A percentile compares a stretch with the other conserved stretches of the same genome.
Evolutionary conservation across 2,797 vertebrate species (phyloP).

Genomic region (Craterocephalus amniculus): DNA sequence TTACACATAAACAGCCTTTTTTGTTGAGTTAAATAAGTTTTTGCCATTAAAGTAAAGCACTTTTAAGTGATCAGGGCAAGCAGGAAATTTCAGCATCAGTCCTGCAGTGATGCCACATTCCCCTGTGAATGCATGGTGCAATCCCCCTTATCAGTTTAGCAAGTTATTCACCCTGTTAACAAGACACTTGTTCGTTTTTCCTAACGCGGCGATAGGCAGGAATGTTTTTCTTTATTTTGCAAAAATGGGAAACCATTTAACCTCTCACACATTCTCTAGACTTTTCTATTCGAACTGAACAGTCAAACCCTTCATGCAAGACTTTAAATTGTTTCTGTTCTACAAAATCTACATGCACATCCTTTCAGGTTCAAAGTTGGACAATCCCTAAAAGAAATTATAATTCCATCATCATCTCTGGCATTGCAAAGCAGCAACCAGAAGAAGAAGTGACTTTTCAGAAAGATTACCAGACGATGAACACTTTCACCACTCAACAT

Average conservation of each 20-base stretch:
- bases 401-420: no score
- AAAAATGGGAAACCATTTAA: neutral
- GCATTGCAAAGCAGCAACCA: no score
- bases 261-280: neutral
- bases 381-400: no score
- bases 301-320: neutral
- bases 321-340: no score
- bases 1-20: neutral
- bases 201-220: neutral
- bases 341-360: no score
- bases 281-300: neutral
- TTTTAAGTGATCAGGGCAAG: constrained; percentile 35
- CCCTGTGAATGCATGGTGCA: constrained; percentile 25
- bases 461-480: no score
- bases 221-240: neutral
- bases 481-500: no score
- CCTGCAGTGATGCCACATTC: constrained; percentile 35
- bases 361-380: no score
- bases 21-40: constrained; percentile 15
- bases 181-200: constrained; percentile 12
- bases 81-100: constrained; percentile 47
- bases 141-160: constrained; percentile 19
- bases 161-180: constrained; percentile 28
- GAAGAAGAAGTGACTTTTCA: no score
- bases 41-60: constrained; percentile 19